A percentile compares a stretch with the other conserved stretches of the same genome.
Evolutionary conservation across 2,113 vertebrate genomes (phyloP).

Genomic region (Toxostoma redivivum): DNA sequence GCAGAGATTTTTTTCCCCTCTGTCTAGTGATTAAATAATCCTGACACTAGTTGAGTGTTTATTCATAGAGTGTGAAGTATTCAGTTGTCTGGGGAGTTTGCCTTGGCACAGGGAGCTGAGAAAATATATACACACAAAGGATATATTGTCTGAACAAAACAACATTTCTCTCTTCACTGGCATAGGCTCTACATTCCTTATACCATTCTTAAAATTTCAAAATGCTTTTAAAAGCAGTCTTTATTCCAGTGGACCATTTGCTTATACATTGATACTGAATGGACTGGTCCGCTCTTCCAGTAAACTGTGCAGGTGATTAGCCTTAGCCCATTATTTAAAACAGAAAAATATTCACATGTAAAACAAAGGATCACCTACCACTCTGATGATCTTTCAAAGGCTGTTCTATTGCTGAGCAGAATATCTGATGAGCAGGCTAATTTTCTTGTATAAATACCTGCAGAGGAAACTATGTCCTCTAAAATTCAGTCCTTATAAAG

Average conservation of each 20-base stretch:
- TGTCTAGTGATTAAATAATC: neutral
- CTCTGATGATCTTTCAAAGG: neutral
- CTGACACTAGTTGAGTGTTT: neutral
- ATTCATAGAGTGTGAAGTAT: neutral
- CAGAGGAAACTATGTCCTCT: neutral
- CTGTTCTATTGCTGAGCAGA: neutral
- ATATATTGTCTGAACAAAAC: neutral
- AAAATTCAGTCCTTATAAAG: neutral
- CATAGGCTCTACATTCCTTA: neutral
- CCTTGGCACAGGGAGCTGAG: neutral
- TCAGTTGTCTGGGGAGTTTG: neutral
- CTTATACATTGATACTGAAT: neutral
- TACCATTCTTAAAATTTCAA: neutral
- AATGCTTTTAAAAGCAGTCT: neutral
- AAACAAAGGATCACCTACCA: neutral
- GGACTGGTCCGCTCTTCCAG: neutral
- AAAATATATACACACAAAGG: neutral
- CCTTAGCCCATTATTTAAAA: neutral
- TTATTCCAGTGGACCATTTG: neutral
- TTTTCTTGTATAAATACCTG: neutral
- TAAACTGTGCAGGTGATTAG: neutral
- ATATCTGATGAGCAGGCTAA: neutral
- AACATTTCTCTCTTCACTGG: neutral
- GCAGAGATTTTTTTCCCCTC: neutral
- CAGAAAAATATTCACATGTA: neutral